Evolutionary conservation across 2,888 invertebrate genomes (phyloP).

Genomic region (Lasioglossum villosulum): DNA sequence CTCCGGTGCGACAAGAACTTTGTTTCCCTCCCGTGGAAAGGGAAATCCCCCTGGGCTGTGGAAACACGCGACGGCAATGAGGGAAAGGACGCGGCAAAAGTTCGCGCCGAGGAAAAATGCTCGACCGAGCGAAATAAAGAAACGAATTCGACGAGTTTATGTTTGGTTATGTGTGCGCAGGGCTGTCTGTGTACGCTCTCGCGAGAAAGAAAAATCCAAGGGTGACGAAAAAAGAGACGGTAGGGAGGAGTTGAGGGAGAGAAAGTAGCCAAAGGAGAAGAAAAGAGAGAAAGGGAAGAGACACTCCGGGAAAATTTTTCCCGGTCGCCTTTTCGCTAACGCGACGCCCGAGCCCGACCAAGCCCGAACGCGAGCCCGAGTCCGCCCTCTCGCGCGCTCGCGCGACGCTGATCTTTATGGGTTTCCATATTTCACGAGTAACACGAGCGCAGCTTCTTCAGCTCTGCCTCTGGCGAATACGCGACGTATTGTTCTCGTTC

Average conservation of each 20-base stretch:
- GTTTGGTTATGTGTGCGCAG: not conserved
- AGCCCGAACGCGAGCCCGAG: not conserved
- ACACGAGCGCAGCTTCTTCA: conserved; percentile 61
- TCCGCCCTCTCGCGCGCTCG: not conserved
- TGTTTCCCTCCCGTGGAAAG: not conserved
- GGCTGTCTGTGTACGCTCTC: not conserved
- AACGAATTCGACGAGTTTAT: conserved; percentile 42
- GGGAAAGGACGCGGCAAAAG: conserved; percentile 46
- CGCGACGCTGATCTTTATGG: conserved; percentile 70
- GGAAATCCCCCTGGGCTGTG: conserved; percentile 53
- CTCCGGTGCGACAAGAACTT: too few relatives aligned
- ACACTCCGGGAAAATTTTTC: conserved; percentile 49
- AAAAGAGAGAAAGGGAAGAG: conserved; percentile 2
- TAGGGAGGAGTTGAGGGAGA: not conserved
- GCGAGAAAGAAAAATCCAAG: not conserved
- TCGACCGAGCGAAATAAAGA: conserved; percentile 53
- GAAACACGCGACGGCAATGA: conserved; percentile 41
- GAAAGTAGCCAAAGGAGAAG: not conserved
- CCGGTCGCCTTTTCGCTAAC: conserved; percentile 69
- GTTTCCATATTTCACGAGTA: conserved; percentile 73
- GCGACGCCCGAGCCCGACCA: conserved; percentile 36
- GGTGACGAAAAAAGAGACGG: conserved; percentile 31
- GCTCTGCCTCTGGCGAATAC: conserved; percentile 50
- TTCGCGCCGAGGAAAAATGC: conserved; percentile 48
- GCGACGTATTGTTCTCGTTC: conserved; percentile 70